Evolutionary conservation across 2,113 vertebrate genomes (phyloP).

Genomic region (Rynchops niger): DNA sequence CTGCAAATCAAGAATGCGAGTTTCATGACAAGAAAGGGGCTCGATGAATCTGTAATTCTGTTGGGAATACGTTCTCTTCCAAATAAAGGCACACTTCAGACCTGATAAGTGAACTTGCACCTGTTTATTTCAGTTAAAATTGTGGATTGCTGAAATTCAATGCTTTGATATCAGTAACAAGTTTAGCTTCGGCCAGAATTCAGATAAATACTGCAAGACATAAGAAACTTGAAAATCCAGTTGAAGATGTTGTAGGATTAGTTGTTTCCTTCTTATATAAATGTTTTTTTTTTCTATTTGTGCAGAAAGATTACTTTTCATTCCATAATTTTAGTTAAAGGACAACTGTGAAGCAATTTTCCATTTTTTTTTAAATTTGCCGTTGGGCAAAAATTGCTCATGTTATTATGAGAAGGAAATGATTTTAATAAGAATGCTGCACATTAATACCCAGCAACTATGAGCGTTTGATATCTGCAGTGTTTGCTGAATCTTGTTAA

Average conservation of each 20-base stretch:
- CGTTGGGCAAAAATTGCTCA: neutral
- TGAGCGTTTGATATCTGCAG: neutral
- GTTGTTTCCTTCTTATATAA: neutral
- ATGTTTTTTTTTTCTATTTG: neutral
- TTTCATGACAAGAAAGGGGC: neutral
- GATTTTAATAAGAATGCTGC: neutral
- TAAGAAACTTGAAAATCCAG: neutral
- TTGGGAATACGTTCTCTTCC: neutral
- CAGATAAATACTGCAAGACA: neutral
- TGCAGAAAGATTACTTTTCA: neutral
- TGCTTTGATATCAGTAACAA: neutral
- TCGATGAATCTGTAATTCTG: neutral
- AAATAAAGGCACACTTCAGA: neutral
- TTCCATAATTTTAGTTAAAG: slow-evolving; percentile 3
- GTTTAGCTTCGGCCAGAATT: neutral
- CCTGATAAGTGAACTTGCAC: neutral
- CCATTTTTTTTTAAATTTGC: neutral
- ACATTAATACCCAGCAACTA: neutral
- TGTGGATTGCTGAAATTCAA: neutral
- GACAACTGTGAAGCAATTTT: neutral
- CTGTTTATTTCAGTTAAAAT: neutral
- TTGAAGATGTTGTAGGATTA: neutral
- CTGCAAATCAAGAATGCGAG: neutral
- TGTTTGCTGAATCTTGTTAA: neutral
- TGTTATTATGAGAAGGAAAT: neutral